Conservation (phyloP, 1,140 invertebrate genomes). For the Bombus pascuorum region DNA sequence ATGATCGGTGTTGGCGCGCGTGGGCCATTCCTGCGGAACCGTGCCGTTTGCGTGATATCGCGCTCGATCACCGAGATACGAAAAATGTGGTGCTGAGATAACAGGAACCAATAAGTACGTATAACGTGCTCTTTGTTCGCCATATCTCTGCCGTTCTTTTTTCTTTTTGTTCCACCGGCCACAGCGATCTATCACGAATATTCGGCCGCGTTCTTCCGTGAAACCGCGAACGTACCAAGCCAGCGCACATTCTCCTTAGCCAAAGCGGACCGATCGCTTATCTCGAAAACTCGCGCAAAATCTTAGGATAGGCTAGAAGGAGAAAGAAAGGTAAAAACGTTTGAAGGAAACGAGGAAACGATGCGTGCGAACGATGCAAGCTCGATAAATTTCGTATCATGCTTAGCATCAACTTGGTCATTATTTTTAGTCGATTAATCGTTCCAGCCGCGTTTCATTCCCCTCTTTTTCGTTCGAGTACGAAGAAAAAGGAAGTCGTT, state of each 20-base stretch:
- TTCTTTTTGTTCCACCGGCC: not conserved
- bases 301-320: not conserved
- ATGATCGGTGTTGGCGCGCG: too few relatives aligned
- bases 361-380: not conserved
- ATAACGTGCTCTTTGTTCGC: slow-evolving; percentile 32
- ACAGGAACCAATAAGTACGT: not conserved
- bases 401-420: slow-evolving; percentile 1
- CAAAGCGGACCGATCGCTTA: not conserved
- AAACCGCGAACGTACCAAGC: not conserved
- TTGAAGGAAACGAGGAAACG: not conserved
- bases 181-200: not conserved
- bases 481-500: slow-evolving; percentile 44
- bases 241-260: not conserved
- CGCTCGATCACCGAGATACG: not conserved
- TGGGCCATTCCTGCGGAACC: too few relatives aligned
- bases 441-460: not conserved
- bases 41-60: not conserved
- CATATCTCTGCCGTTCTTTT: not conserved
- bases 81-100: not conserved
- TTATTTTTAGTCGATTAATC: slow-evolving; percentile 28
- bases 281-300: not conserved
- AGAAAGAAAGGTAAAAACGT: not conserved
- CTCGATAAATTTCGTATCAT: not conserved
- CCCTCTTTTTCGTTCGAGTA: not conserved
- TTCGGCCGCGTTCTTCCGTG: not conserved